phyloP scores from a whole-genome alignment of 2,888 invertebrate species.

The Agrotis segetum region DNA sequence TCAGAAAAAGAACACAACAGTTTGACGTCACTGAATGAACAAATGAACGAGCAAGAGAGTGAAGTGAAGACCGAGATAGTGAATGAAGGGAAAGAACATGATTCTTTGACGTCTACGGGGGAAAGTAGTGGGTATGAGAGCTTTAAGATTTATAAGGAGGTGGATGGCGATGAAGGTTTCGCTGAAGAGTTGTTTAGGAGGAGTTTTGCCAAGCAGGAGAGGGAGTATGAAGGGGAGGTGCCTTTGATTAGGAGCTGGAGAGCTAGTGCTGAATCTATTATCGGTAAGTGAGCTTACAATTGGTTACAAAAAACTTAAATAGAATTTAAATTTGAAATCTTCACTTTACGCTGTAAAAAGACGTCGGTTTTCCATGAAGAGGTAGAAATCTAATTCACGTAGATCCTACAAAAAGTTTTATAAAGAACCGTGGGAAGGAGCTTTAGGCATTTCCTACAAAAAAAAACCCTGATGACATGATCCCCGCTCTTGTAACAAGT shows the following conservation, averaged over 20 bases:
- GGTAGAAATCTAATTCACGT: too few relatives aligned
- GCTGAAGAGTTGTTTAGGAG: conserved; percentile 86
- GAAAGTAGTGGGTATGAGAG: conserved; percentile 94
- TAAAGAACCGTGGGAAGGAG: too few relatives aligned
- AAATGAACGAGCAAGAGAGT: conserved; percentile 65
- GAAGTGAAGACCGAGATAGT: conserved; percentile 68
- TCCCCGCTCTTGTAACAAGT: too few relatives aligned
- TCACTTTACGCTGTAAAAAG: too few relatives aligned
- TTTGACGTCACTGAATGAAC: conserved; percentile 62
- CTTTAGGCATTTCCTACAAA: too few relatives aligned
- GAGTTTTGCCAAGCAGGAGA: conserved; percentile 81
- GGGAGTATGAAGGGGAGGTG: conserved; percentile 77
- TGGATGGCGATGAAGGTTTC: conserved; percentile 87
- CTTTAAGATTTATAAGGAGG: conserved; percentile 91
- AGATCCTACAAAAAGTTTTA: too few relatives aligned
- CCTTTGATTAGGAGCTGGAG: conserved; percentile 80
- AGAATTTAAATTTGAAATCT: too few relatives aligned
- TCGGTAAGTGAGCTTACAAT: conserved; percentile 74
- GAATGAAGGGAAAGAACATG: conserved; percentile 81
- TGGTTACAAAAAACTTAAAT: too few relatives aligned
- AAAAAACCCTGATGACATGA: too few relatives aligned
- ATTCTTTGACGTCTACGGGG: conserved; percentile 90
- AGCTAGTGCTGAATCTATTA: conserved; percentile 82
- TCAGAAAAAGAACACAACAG: conserved; percentile 73
- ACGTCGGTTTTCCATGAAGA: too few relatives aligned